Conservation (phyloP, 1,140 invertebrate genomes). For the Bactericera cockerelli region DNA sequence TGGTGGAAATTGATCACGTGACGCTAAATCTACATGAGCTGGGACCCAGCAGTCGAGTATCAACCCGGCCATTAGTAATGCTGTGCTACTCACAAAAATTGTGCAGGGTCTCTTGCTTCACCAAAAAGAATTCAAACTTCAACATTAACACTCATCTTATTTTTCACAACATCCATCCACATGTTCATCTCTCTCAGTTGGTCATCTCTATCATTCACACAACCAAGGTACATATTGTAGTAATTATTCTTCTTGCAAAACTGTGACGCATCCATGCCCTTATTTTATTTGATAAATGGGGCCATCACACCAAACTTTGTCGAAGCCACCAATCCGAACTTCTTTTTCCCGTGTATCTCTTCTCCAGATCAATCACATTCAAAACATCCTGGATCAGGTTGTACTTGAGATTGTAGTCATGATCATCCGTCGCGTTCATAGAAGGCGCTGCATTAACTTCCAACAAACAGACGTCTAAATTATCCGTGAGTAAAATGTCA, state of each 20-base stretch:
- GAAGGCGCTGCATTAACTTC: constrained; percentile 49
- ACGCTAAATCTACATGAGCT: too few species aligned
- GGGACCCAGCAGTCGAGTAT: too few species aligned
- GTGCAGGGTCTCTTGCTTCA: too few species aligned
- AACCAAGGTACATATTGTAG: constrained; percentile 2
- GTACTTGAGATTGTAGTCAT: constrained; percentile 35
- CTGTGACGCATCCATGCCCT: neutral
- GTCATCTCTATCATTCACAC: neutral
- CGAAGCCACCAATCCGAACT: constrained; percentile 40
- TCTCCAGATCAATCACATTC: constrained; percentile 31
- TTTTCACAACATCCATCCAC: neutral
- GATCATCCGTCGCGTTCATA: constrained; percentile 39
- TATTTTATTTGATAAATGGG: constrained; percentile 28
- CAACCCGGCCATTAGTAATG: too few species aligned
- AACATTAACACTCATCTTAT: too few species aligned
- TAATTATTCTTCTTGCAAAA: neutral
- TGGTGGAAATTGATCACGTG: too few species aligned
- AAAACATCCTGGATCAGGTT: constrained; percentile 31
- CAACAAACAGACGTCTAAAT: constrained; percentile 37
- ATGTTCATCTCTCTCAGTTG: neutral
- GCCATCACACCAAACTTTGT: constrained; percentile 41
- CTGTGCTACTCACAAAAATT: too few species aligned
- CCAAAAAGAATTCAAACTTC: too few species aligned
- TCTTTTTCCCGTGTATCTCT: constrained; percentile 36
- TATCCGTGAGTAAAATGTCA: constrained; percentile 44